Percentiles rank a stretch among this genome's conserved stretches.
Conservation (phyloP, 1,140 invertebrate genomes). For the Papilio glaucus region DNA sequence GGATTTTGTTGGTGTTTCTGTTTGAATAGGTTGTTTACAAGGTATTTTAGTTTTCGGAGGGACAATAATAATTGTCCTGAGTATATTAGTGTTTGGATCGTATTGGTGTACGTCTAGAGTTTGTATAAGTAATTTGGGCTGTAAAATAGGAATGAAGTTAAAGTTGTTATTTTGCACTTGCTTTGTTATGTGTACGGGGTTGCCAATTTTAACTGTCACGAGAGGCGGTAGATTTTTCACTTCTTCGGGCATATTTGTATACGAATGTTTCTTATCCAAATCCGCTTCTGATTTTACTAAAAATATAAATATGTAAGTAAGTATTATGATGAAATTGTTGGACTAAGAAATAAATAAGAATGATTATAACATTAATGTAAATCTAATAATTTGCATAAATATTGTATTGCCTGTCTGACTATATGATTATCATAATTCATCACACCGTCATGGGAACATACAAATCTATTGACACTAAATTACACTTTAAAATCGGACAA, state of each 20-base stretch:
- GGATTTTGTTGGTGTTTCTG: neutral
- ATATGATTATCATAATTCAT: too few relatives aligned
- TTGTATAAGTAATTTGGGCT: neutral
- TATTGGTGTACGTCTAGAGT: neutral
- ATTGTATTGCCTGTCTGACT: too few relatives aligned
- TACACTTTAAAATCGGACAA: too few relatives aligned
- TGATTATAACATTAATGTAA: too few relatives aligned
- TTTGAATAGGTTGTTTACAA: neutral
- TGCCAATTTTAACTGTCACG: neutral
- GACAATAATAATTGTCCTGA: neutral
- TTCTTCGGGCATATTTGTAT: neutral
- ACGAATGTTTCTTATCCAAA: neutral
- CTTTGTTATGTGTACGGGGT: neutral
- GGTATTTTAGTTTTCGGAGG: slow-evolving; percentile 1
- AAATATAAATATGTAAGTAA: neutral
- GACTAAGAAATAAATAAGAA: too few relatives aligned
- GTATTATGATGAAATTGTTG: neutral
- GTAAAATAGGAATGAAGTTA: neutral
- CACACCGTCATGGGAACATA: too few relatives aligned
- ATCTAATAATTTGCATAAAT: too few relatives aligned
- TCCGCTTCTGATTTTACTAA: neutral
- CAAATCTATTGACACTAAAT: too few relatives aligned
- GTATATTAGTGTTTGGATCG: slow-evolving; percentile 1
- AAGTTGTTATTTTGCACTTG: neutral
- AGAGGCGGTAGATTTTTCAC: neutral